Percentiles rank a stretch among this genome's conserved stretches.
Conservation (phyloP, 2,888 invertebrate species). For the Mythimna impura region DNA sequence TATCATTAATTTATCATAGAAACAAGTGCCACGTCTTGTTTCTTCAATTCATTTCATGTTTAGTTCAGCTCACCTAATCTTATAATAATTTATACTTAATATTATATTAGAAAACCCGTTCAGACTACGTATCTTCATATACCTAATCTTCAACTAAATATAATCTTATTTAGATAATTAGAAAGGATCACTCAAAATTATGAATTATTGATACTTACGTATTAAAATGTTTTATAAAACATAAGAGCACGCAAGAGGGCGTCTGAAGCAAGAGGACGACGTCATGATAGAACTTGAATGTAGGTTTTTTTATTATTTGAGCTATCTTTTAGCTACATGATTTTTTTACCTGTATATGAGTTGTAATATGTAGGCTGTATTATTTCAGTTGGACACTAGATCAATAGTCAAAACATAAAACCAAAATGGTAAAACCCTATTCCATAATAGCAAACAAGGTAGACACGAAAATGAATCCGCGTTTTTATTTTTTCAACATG, state of each 20-base stretch:
- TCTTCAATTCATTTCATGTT: not conserved
- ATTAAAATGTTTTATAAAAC: not conserved
- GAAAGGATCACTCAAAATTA: not conserved
- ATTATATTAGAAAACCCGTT: slow-evolving; percentile 6
- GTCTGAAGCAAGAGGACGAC: not conserved
- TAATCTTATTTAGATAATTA: not conserved
- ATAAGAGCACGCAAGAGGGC: too few species aligned
- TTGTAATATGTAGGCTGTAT: too few species aligned
- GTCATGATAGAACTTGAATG: not conserved
- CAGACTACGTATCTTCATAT: not conserved
- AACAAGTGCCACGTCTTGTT: not conserved
- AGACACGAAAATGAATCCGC: too few species aligned
- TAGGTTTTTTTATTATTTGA: too few species aligned
- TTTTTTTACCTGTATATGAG: too few species aligned
- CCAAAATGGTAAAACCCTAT: too few species aligned
- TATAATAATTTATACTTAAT: not conserved
- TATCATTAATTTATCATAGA: not conserved
- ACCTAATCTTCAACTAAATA: too few species aligned
- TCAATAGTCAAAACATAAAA: too few species aligned
- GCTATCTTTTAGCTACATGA: too few species aligned
- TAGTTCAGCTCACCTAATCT: not conserved
- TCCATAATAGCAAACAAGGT: too few species aligned
- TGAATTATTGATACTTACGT: not conserved
- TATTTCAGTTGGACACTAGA: too few species aligned
- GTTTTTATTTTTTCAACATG: too few species aligned